Evolutionary conservation across 2,113 vertebrate species (phyloP).

Genomic region (Antennarius striatus): DNA sequence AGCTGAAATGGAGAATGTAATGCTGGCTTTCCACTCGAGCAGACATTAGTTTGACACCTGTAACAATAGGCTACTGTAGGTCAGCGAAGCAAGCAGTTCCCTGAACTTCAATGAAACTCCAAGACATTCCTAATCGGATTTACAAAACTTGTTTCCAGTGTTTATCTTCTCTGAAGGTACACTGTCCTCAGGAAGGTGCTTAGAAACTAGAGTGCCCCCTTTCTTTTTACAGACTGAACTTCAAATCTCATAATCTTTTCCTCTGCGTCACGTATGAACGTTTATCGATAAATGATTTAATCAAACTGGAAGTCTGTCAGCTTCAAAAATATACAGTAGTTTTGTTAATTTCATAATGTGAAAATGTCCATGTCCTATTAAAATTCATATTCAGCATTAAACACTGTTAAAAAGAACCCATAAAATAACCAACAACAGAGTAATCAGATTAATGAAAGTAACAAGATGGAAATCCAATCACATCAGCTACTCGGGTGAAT

Average conservation of each 20-base stretch:
- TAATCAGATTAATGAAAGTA: constrained; percentile 43
- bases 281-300: background rate
- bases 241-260: background rate
- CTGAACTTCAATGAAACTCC: constrained; percentile 43
- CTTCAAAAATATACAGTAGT: background rate
- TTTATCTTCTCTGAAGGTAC: constrained; percentile 47
- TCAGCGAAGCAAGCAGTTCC: constrained; percentile 66
- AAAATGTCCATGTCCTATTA: too few species aligned
- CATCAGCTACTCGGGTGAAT: constrained; percentile 20
- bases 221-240: constrained; percentile 2
- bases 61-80: constrained; percentile 65
- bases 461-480: constrained; percentile 29
- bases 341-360: background rate
- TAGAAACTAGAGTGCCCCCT: background rate
- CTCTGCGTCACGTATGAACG: background rate
- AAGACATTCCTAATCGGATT: constrained; percentile 66
- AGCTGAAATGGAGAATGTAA: constrained; percentile 26
- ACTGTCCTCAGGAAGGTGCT: constrained; percentile 24
- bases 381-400: background rate
- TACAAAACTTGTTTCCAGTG: constrained; percentile 42
- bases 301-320: background rate
- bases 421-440: background rate
- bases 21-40: constrained; percentile 52
- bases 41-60: constrained; percentile 62
- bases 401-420: background rate